Evolutionary conservation across 2,113 vertebrate genomes (phyloP), one percentile per base, ranked within the genome.

Genomic region (Bos taurus): DNA sequence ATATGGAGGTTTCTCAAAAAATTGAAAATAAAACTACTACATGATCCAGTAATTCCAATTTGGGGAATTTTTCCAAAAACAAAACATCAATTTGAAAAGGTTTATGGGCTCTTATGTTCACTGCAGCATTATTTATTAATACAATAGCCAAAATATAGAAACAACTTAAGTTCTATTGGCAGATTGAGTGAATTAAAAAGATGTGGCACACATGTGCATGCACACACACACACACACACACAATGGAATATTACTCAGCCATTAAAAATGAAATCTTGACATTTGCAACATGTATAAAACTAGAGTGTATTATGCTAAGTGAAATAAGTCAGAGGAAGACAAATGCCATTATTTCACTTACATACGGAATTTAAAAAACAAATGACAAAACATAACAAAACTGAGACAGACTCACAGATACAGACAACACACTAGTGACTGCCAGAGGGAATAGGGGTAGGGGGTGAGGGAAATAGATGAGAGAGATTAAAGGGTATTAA

Each of bases 161-260:
- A 26, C 14, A 78, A 78, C 74, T 78, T 28, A 48, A 78, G 43
- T 78, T 48, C 74, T 46, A 78, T 1, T 48, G 26, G 26, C 28
- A 78, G 74, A 48, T 16, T 16, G 25, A 78, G 43, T 46, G 74
- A 46, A 78, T 16, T 28, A 46, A 28, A 43, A 78, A 78, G 40
- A 78, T 78, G 43, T 78, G 74, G 74, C n/a, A 21, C 17, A 5
- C 1, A 0, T 21, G n/a, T 0, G 0, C 64, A 21, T 21, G 17
- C 64, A 11, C 8, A 28, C 57, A 26, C 57, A 60, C 10, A 59
- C 25, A 59, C 5, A 59, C 57, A 59, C 57, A 26, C 11, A 59
- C 57, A 59, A 2, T 48, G 14, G 77, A 78, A 30, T 48, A 78
- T 48, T 48, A 78, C 26, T 48, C 43, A 30, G 26, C 15, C 43